Conservation (phyloP, 2,113 vertebrate genomes). For the Cathartes aura region DNA sequence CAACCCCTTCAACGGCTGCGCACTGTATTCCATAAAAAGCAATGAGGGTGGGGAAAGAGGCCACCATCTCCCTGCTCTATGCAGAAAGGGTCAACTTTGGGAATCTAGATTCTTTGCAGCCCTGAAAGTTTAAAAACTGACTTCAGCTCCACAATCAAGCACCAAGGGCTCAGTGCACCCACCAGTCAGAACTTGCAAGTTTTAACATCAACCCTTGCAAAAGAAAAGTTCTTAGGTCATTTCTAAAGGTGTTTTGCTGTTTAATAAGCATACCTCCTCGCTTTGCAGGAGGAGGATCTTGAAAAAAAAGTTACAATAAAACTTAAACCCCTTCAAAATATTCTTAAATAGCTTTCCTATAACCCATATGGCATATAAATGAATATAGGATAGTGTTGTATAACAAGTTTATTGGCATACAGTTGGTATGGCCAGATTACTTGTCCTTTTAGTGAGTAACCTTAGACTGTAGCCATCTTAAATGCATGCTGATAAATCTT, state of each 20-base stretch:
- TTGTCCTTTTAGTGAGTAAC: conserved; percentile 37
- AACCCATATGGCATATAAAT: conserved; percentile 44
- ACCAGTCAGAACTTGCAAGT: neutral
- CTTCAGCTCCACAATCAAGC: neutral
- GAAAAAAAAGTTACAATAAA: neutral
- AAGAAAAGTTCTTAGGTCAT: neutral
- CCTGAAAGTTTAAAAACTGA: neutral
- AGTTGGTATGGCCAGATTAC: conserved; percentile 19
- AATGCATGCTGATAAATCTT: neutral
- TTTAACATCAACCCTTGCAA: neutral
- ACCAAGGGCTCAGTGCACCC: neutral
- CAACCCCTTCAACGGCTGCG: neutral
- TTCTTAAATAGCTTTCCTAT: conserved; percentile 23
- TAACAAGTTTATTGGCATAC: conserved; percentile 34
- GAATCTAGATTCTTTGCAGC: neutral
- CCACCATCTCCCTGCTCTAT: neutral
- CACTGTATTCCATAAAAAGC: neutral
- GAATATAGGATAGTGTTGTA: neutral
- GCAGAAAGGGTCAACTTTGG: neutral
- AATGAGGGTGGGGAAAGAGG: neutral
- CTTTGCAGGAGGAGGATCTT: neutral
- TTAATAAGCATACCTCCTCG: conserved; percentile 35
- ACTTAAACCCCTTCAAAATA: conserved; percentile 30
- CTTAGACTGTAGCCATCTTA: conserved; percentile 12
- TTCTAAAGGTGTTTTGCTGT: conserved; percentile 15